Percentiles rank a stretch among this genome's conserved stretches.
These are phyloP conservation scores for Drosophila burlai DNA, from an alignment of 1,140 invertebrate genomes.

Conservation along the genomic window DNA sequence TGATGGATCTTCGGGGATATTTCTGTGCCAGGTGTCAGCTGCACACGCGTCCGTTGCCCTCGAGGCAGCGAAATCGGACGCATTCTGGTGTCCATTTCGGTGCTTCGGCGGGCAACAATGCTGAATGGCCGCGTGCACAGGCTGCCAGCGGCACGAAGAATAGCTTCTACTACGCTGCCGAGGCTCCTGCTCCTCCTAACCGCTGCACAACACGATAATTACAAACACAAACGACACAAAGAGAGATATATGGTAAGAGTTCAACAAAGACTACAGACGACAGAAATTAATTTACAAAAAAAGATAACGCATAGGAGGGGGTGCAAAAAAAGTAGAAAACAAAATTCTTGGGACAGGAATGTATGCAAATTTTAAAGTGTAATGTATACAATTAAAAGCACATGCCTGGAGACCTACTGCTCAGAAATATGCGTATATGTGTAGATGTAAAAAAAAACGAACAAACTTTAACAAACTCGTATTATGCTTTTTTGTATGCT, in stretches of 20 bases:
- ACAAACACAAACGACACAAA: slow-evolving; percentile 61
- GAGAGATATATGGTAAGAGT: slow-evolving; percentile 30
- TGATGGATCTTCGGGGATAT: slow-evolving; percentile 13
- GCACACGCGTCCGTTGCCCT: slow-evolving; percentile 46
- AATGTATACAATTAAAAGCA: slow-evolving; percentile 47
- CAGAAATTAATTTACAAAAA: slow-evolving; percentile 48
- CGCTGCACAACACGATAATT: slow-evolving; percentile 49
- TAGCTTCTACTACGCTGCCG: slow-evolving; percentile 3
- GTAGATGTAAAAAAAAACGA: slow-evolving; percentile 54
- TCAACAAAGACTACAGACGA: slow-evolving; percentile 64
- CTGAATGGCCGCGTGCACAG: slow-evolving; percentile 52
- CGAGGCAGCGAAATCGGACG: slow-evolving; percentile 67
- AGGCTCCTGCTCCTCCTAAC: slow-evolving; percentile 25
- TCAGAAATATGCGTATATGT: slow-evolving; percentile 41
- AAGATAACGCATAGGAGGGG: slow-evolving; percentile 11
- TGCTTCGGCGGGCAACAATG: slow-evolving; percentile 66
- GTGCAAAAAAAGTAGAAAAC: slow-evolving; percentile 24
- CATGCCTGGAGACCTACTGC: slow-evolving; percentile 33
- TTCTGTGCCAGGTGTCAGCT: slow-evolving; percentile 55
- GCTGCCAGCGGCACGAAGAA: slow-evolving; percentile 50
- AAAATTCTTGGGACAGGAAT: slow-evolving; percentile 69
- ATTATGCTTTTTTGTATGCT: slow-evolving; percentile 70
- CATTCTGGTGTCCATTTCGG: slow-evolving; percentile 50
- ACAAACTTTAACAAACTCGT: slow-evolving; percentile 81
- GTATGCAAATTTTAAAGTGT: slow-evolving; percentile 63